Evolutionary conservation across 2,888 invertebrate species (phyloP).

Genomic region (Pseudanteris insignis): DNA sequence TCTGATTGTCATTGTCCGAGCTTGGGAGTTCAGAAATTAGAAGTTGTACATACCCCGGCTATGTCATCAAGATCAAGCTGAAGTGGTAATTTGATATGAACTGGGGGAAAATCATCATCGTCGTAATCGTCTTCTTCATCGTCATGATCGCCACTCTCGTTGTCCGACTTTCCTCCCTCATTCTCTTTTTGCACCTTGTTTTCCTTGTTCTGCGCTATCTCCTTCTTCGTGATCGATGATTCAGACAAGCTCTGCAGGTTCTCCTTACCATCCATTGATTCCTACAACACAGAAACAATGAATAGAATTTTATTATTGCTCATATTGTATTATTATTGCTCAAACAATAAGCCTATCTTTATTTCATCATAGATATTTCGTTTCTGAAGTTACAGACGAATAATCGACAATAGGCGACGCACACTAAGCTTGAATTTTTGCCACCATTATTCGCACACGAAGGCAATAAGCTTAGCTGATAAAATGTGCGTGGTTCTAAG

Average conservation of each 20-base stretch:
- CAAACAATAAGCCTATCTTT: no score
- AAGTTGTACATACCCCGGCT: conserved; percentile 73
- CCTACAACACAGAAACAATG: conserved; percentile 47
- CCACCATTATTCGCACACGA: no score
- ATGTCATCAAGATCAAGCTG: conserved; percentile 86
- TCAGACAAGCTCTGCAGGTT: conserved; percentile 54
- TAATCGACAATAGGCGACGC: no score
- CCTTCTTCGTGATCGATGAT: conserved; percentile 49
- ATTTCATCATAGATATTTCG: no score
- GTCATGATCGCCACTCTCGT: conserved; percentile 65
- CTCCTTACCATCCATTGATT: conserved; percentile 53
- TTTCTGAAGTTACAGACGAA: no score
- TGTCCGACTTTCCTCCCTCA: conserved; percentile 68
- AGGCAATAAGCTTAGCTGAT: no score
- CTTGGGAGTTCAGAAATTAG: no score
- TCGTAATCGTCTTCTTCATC: conserved; percentile 68
- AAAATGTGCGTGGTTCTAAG: no score
- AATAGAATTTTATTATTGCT: no score
- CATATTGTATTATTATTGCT: no score
- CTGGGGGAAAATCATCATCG: conserved; percentile 67
- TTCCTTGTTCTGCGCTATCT: conserved; percentile 52
- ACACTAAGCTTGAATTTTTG: no score
- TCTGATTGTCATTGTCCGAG: no score
- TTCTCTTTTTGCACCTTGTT: conserved; percentile 68
- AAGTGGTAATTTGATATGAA: conserved; percentile 79